These are phyloP conservation scores for Eledona agricola DNA, from an alignment of 2,888 invertebrate species.

Conservation along the genomic window DNA sequence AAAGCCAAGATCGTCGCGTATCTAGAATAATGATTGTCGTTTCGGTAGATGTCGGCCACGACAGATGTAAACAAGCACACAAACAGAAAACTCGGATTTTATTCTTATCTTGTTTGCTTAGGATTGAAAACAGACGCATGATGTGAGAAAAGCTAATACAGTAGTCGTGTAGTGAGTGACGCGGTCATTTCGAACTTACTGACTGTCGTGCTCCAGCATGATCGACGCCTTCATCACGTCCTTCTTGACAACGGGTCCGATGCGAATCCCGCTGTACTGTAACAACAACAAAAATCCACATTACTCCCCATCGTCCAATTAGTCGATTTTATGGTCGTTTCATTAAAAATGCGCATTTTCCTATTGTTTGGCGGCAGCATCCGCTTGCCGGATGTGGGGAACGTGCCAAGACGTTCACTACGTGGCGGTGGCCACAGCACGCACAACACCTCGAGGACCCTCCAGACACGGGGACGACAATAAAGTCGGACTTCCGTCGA, in stretches of 20 bases:
- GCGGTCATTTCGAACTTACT: conserved; percentile 69
- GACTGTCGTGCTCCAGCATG: conserved; percentile 98
- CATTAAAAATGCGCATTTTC: conserved; percentile 29
- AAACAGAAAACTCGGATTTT: conserved; percentile 41
- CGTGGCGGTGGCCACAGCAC: conserved; percentile 29
- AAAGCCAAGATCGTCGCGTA: conserved; percentile 99
- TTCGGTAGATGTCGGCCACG: conserved; percentile 32
- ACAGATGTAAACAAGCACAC: conserved; percentile 42
- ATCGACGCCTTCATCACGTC: conserved; percentile 99
- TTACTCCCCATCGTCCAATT: too few relatives aligned
- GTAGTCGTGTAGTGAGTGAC: conserved; percentile 38
- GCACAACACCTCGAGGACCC: conserved; percentile 26
- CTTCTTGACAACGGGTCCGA: conserved; percentile 98
- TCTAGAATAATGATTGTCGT: conserved; percentile 65
- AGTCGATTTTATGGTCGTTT: too few relatives aligned
- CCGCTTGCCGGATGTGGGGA: conserved; percentile 30
- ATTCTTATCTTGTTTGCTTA: conserved; percentile 49
- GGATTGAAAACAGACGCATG: conserved; percentile 44
- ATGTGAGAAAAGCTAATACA: conserved; percentile 48
- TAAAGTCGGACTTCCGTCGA: conserved; percentile 30
- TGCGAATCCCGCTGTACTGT: conserved; percentile 96
- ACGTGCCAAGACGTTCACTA: conserved; percentile 35
- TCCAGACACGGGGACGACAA: conserved; percentile 34
- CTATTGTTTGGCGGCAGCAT: conserved; percentile 25
- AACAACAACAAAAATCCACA: conserved; percentile 61